Evolutionary conservation across 2,797 vertebrate species (phyloP).

Genomic region (Peromyscus nudipes): DNA sequence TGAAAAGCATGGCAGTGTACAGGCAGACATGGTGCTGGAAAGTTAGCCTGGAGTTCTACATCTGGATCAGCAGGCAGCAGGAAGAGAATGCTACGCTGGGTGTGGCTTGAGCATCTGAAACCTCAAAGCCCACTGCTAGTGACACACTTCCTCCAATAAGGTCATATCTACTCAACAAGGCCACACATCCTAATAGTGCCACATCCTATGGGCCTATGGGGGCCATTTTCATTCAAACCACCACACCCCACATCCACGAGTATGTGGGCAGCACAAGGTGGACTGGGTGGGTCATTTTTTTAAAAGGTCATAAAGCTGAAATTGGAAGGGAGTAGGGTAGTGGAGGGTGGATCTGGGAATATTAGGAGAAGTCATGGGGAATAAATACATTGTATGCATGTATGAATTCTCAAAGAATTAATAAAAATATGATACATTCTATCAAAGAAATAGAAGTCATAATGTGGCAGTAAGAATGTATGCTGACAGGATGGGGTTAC

Average conservation of each 20-base stretch:
- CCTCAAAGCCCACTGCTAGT: not conserved
- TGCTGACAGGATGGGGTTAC: not conserved
- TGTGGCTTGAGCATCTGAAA: not conserved
- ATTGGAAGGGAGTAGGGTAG: not conserved
- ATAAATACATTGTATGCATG: not conserved
- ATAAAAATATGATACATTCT: not conserved
- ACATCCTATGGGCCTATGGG: not conserved
- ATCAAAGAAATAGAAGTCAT: not conserved
- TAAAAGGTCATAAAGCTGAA: not conserved
- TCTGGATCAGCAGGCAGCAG: not conserved
- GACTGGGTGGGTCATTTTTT: not conserved
- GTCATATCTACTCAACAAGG: not conserved
- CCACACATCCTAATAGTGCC: not conserved
- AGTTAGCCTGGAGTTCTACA: not conserved
- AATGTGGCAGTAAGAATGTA: constrained; percentile 33
- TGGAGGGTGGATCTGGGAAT: not conserved
- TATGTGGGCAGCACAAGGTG: not conserved
- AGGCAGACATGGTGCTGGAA: not conserved
- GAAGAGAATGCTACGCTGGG: not conserved
- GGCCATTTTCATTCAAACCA: not conserved
- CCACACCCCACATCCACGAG: not conserved
- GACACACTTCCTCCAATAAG: not conserved
- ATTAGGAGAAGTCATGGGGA: not conserved
- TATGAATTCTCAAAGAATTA: not conserved
- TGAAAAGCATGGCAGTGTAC: not conserved